phyloP scores from a whole-genome alignment of 2,888 invertebrate species.

The Melanostoma scalare region DNA sequence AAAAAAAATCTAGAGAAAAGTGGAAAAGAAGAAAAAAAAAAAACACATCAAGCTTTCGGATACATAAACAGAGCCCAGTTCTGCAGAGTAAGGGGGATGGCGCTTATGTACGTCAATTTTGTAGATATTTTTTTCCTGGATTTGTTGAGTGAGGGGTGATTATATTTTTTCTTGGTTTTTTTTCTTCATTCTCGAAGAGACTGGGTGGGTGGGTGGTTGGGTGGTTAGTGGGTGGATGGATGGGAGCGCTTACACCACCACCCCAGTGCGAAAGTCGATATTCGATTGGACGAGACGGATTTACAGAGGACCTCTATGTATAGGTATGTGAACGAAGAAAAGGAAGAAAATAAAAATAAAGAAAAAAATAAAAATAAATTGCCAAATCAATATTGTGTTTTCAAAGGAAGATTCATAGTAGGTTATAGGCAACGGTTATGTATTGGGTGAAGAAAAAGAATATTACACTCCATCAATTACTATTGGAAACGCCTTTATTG shows the following conservation, averaged over 20 bases:
- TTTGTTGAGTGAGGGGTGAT: constrained; percentile 71
- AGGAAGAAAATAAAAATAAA: constrained; percentile 35
- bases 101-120: constrained; percentile 64
- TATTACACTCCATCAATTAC: constrained; percentile 66
- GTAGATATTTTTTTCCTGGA: constrained; percentile 46
- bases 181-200: constrained; percentile 27
- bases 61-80: constrained; percentile 29
- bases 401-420: constrained; percentile 32
- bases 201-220: constrained; percentile 54
- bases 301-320: constrained; percentile 56
- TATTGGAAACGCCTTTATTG: constrained; percentile 75
- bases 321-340: constrained; percentile 16
- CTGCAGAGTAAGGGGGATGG: constrained; percentile 68
- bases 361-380: constrained; percentile 61
- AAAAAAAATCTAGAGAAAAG: constrained; percentile 62
- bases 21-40: constrained; percentile 61
- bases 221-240: constrained; percentile 26
- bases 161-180: constrained; percentile 57
- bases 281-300: constrained; percentile 73
- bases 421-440: constrained; percentile 13
- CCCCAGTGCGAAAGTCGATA: constrained; percentile 72
- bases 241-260: constrained; percentile 63
- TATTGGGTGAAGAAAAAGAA: constrained; percentile 24
- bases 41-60: constrained; percentile 54
- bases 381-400: constrained; percentile 68